Evolutionary conservation across 2,113 vertebrate genomes (phyloP), one percentile per base, ranked within the genome.

Genomic region (Daphoenositta chrysoptera): DNA sequence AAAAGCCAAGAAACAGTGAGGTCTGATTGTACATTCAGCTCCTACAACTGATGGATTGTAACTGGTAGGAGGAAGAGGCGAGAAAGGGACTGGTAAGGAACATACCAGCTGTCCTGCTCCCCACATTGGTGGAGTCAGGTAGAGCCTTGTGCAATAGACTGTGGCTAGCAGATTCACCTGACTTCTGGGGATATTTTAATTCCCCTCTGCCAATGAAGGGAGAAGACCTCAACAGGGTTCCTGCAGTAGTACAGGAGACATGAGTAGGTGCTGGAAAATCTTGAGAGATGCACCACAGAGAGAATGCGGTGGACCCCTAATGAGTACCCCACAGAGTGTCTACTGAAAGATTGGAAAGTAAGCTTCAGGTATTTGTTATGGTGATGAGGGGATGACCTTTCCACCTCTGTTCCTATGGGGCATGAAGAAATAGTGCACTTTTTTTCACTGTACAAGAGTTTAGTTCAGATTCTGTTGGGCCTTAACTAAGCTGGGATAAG

Each of bases 281-380:
- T 51, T 69, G 53, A 69, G 45, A 45, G 18, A 39, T 39, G 28
- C 33, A 39, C 27, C 2, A 1, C 50, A 68, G 53, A 42, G 42
- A n/a, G 31, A 63, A 22, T 66, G 27, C 5, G 3, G 35, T 50
- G 22, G 30, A 72, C 15, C 48, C 35, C 7, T 58, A 37, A 58
- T 0, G 0, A 44, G 10, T 72, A 48, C 13, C 13, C 20, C 5
- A 4, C 44, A 71, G 68, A 82, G 7, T 24, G 3, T 39, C 53
- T 31, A 31, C 61, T 48, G 42, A 21, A 76, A 85, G 57, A 44
- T 5, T 51, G 22, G 15, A 69, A 47, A 76, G 33, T 44, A 48
- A 83, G 16, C 78, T 71, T 87, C 51, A 42, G 44, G 47, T 21
- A 20, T 69, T 63, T 73, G 21, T 89, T 83, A 37, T 1, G 7